Evolutionary conservation across 53 echinoderm and acorn worm species (phyloP).

Genomic region (Astropecten irregularis): DNA sequence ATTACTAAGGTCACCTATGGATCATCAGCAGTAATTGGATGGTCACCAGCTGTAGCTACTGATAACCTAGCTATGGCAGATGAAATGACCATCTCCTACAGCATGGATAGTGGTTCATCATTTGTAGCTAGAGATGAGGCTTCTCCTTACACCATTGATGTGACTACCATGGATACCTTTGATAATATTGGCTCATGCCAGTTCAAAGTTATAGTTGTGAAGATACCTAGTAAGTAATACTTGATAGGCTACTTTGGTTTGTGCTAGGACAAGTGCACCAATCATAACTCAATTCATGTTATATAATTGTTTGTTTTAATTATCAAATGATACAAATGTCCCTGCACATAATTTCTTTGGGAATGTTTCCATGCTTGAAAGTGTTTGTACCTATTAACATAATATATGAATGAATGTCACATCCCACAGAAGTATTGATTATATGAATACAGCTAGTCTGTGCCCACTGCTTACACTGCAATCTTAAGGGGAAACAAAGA

Average conservation of each 20-base stretch:
- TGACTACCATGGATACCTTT: constrained; percentile 65
- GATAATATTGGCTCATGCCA: constrained; percentile 62
- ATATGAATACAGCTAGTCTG: no score
- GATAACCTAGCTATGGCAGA: constrained; percentile 60
- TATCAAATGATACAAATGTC: not conserved
- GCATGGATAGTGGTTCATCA: constrained; percentile 47
- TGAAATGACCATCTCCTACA: constrained; percentile 54
- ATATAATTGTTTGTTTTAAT: not conserved
- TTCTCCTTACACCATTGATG: constrained; percentile 22
- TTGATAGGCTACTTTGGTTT: not conserved
- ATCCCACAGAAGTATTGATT: no score
- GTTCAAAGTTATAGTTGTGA: constrained; percentile 52
- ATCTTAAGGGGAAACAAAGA: no score
- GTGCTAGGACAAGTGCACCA: no score
- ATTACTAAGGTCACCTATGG: constrained; percentile 47
- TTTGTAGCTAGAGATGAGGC: constrained; percentile 29
- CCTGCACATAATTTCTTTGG: no score
- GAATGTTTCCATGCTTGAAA: no score
- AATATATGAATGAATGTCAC: no score
- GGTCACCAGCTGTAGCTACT: constrained; percentile 49
- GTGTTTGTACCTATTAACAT: no score
- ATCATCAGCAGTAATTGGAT: constrained; percentile 26
- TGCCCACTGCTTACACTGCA: no score
- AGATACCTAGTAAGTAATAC: constrained; percentile 40
- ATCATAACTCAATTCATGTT: no score